A percentile compares a stretch with the other conserved stretches of the same genome.
phyloP scores from a whole-genome alignment of 2,888 invertebrate genomes.

The Chloroclystis v-ata region DNA sequence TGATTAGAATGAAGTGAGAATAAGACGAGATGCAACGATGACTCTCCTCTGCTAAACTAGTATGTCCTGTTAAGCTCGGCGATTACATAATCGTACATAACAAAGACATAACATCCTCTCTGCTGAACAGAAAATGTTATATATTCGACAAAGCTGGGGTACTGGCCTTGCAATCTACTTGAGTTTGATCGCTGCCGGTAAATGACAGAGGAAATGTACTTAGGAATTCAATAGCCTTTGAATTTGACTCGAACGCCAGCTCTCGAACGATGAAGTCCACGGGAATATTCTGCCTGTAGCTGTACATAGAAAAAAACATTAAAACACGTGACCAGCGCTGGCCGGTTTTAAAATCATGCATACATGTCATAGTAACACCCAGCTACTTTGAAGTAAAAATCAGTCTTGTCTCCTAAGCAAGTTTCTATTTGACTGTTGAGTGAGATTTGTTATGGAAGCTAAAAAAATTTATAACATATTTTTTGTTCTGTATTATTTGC shows the following conservation, averaged over 20 bases:
- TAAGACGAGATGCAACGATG: constrained; percentile 44
- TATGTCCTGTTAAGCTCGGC: constrained; percentile 44
- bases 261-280: constrained; percentile 91
- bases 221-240: constrained; percentile 93
- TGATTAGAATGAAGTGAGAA: constrained; percentile 61
- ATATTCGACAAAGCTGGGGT: constrained; percentile 77
- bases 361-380: not conserved
- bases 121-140: constrained; percentile 70
- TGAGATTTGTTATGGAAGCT: no score
- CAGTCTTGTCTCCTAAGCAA: constrained; percentile 1
- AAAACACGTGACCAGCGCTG: constrained; percentile 58
- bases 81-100: constrained; percentile 68
- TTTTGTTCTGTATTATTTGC: no score
- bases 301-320: constrained; percentile 80
- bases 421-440: no score
- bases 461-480: no score
- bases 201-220: constrained; percentile 87
- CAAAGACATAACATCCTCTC: constrained; percentile 56
- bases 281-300: constrained; percentile 95
- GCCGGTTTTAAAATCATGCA: constrained; percentile 35
- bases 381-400: no score
- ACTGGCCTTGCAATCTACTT: constrained; percentile 94
- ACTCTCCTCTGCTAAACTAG: constrained; percentile 39
- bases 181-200: constrained; percentile 82
- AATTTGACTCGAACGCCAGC: constrained; percentile 90